Evolutionary conservation across 2,113 vertebrate genomes (phyloP).

Genomic region (Stegostoma tigrinum): DNA sequence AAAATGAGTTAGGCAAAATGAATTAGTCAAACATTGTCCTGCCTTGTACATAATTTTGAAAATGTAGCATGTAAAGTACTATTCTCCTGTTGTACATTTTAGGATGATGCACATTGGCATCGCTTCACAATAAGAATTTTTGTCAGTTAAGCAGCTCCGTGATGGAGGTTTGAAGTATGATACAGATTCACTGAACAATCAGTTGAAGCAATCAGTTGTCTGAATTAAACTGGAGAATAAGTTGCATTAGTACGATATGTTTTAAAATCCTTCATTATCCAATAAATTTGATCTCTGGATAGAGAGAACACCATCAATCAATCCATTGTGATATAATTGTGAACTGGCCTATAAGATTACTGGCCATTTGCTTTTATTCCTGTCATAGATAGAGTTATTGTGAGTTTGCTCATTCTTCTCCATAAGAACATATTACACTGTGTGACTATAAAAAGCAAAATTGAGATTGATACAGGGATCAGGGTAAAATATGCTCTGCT

Average conservation of each 20-base stretch:
- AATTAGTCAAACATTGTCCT: too few species aligned
- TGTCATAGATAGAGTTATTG: neutral
- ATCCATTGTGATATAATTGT: neutral
- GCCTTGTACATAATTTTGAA: neutral
- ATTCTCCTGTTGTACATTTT: neutral
- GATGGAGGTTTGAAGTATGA: neutral
- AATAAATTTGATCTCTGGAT: neutral
- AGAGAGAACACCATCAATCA: neutral
- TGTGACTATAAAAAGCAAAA: neutral
- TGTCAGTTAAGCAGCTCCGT: neutral
- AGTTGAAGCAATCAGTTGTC: neutral
- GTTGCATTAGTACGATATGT: neutral
- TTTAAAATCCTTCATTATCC: neutral
- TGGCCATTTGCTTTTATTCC: neutral
- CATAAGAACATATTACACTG: neutral
- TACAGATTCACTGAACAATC: neutral
- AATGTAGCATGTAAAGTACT: neutral
- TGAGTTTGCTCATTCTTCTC: neutral
- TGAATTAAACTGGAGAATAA: neutral
- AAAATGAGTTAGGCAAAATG: too few species aligned
- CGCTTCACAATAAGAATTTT: neutral
- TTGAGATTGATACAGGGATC: constrained; percentile 15
- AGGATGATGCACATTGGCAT: neutral
- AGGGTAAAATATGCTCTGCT: neutral
- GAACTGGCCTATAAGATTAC: neutral